Evolutionary conservation across 1,140 invertebrate genomes (phyloP).

Genomic region (Stegodyphus mimosarum): DNA sequence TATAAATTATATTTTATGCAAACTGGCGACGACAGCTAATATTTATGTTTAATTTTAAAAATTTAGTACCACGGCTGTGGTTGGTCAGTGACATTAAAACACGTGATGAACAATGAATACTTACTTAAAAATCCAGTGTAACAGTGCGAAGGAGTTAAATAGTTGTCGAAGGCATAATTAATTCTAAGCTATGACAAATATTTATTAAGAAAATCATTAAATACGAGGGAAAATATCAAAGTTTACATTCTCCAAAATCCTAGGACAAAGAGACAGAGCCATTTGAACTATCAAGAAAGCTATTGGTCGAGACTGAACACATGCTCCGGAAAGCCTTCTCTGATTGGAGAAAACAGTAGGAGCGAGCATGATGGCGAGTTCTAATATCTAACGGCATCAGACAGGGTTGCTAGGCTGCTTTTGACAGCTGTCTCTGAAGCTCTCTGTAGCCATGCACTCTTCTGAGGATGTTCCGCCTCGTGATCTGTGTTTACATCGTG

Average conservation of each 20-base stretch:
- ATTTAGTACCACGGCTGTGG: conserved; percentile 11
- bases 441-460: background rate
- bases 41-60: conserved; percentile 29
- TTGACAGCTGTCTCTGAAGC: conserved; percentile 28
- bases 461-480: conserved; percentile 26
- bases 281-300: conserved; percentile 13
- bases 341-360: conserved; percentile 9
- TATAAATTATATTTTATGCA: background rate
- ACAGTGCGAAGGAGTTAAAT: background rate
- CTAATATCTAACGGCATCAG: conserved; percentile 30
- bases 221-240: conserved; percentile 6
- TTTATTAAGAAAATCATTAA: conserved; percentile 11
- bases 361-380: conserved; percentile 29
- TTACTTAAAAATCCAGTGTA: conserved; percentile 3
- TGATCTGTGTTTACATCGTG: conserved; percentile 52
- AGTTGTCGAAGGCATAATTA: background rate
- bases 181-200: conserved; percentile 3
- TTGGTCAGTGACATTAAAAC: conserved; percentile 29
- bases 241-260: conserved; percentile 41
- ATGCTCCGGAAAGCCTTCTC: background rate
- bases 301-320: conserved; percentile 28
- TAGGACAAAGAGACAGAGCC: conserved; percentile 45
- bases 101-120: conserved; percentile 49
- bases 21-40: background rate
- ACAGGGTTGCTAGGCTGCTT: conserved; percentile 36